Evolutionary conservation across 2,797 vertebrate species (phyloP), one percentile per base, ranked within the genome.

Genomic region (Enteromius trimaculatus): DNA sequence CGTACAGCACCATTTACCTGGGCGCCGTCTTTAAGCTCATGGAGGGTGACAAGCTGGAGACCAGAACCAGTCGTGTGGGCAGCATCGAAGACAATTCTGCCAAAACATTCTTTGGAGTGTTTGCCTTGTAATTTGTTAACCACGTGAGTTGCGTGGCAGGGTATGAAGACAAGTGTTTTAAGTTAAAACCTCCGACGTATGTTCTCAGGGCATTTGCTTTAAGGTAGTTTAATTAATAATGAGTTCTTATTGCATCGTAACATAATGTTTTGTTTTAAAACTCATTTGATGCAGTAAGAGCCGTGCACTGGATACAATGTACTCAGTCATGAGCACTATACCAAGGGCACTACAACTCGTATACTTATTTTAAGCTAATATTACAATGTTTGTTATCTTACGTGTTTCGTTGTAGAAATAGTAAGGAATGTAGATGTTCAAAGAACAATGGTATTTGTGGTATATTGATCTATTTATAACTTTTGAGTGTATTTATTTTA

Each of bases 31-130:
- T 95, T 72, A 84, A 76, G 21, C 89, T 95, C 77, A 31, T 6
- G 0, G 2, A 0, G 8, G 89, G 86, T 0, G 94, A 95, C 89
- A 68, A 4, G 10, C 88, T 95, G 69, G 84, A 31, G 75, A 93
- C 93, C 0, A 13, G 3, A 1, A 91, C 88, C 71, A 78, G 77
- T 2, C 86, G 82, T 66, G 39, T 90, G 74, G 2, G 3, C 0
- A 0, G 64, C 0, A 60, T 95, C 39, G 88, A 90, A 1, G 87
- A 86, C 0, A 69, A 85, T 0, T 4, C 78, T 0, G 91, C 93
- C 9, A 90, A 92, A 74, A 94, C 89, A 0, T 94, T 94, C 88
- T 95, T 95, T 39, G 95, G 95, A 2, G 93, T 92, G 51, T 95
- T 95, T 83, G 90, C 93, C 14, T 81, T 95, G 85, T 95, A 64